phyloP scores from a whole-genome alignment of 1,140 invertebrate genomes.

The Druon quercuslanigerum region DNA sequence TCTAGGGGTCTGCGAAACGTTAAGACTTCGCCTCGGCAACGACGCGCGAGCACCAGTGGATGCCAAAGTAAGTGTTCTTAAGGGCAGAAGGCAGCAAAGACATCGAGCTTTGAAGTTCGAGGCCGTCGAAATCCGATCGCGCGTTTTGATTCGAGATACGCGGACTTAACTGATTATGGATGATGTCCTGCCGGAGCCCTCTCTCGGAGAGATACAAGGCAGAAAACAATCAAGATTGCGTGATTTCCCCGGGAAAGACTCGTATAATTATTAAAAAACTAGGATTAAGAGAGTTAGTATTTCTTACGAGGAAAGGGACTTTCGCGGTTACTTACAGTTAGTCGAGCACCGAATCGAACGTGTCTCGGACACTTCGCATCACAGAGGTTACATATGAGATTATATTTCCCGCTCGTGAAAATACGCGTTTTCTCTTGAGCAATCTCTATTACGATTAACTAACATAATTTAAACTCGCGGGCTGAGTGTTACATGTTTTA shows the following conservation, averaged over 20 bases:
- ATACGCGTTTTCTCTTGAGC: not conserved
- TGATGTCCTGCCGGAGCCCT: conserved; percentile 35
- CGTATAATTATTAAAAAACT: conserved; percentile 24
- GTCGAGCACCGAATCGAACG: conserved; percentile 31
- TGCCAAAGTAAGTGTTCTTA: conserved; percentile 47
- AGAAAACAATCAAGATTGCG: conserved; percentile 64
- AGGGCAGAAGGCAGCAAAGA: conserved; percentile 29
- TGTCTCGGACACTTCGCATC: conserved; percentile 46
- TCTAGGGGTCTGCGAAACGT: not conserved
- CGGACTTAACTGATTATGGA: conserved; percentile 30
- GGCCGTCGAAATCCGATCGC: not conserved
- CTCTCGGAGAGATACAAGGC: conserved; percentile 53
- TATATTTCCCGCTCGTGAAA: conserved; percentile 43
- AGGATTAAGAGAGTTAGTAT: conserved; percentile 7
- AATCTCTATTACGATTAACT: not conserved
- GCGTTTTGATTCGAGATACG: conserved; percentile 23
- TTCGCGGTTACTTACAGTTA: conserved; percentile 29
- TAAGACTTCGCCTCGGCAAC: conserved; percentile 23
- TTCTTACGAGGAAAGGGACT: conserved; percentile 26
- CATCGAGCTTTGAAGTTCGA: not conserved
- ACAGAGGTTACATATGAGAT: conserved; percentile 69
- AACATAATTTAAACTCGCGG: conserved; percentile 10
- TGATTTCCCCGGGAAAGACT: conserved; percentile 35
- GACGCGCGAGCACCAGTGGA: conserved; percentile 38
- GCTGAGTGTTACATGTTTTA: conserved; percentile 1